Base-by-base conservation (phyloP, 1,140 invertebrate species). In the Panonychus citri region DNA sequence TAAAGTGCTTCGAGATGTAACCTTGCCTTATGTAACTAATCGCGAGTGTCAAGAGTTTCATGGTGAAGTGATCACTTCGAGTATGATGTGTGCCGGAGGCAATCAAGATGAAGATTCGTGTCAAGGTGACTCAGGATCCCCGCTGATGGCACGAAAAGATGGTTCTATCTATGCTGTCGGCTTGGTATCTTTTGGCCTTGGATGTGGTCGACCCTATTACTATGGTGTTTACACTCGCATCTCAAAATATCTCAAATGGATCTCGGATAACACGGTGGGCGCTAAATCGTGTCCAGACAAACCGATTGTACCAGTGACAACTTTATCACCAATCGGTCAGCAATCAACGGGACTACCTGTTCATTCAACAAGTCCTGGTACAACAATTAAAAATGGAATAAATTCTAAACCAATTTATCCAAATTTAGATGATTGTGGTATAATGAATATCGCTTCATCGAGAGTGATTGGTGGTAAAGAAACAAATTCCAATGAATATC, bases 131-230 rank as follows among this genome's bases (percentile, higher is more conserved):
- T 43, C 37, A n/a, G 56, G 56, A n/a, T 55, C 55, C 10, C 55
- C 55, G 13, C 19, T 53, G 1, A 42, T 28, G 34, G 15, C 17
- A 24, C 10, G 43, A 24, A 13, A n/a, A 46, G n/a, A 46, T 46
- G 43, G 43, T 10, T 8, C n/a, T 24, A 15, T 46, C 19, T 46
- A 46, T 19, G 43, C 21, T 7, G 43, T 68, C 27, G 74, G 73
- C 25, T 62, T 75, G 7, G 69, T 72, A 1, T 72, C 70, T 15
- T 74, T 72, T 71, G 73, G 72, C 21, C 81, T 85, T 43, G 62
- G 62, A 12, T 66, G 65, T 59, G 65, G 63, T 1, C 56, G 64
- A 54, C 59, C 64, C 21, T 60, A 59, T 34, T 59, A 65, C n/a
- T 64, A 64, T 12, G 65, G 65, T 15, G 64, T 66, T 10, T 66